These are phyloP conservation scores for Drosophila virilis DNA, from an alignment of 1,140 invertebrate species.

Conservation along the genomic window DNA sequence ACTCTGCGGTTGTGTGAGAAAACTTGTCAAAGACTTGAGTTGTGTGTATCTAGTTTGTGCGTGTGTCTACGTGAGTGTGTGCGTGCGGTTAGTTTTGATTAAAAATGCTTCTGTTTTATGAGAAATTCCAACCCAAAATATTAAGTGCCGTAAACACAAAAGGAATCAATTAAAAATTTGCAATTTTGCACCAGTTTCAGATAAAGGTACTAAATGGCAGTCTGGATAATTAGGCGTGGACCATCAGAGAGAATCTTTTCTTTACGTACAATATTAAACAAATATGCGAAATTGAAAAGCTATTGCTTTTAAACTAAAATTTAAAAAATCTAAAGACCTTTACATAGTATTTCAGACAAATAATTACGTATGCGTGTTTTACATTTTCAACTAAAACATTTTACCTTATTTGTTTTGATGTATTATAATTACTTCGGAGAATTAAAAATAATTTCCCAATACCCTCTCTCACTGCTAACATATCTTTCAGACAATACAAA, in stretches of 20 bases:
- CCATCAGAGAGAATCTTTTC: neutral
- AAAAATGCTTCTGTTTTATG: conserved; percentile 69
- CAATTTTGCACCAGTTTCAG: neutral
- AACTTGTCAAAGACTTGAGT: conserved; percentile 40
- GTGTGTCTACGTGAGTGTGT: conserved; percentile 1
- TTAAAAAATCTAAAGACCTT: too few relatives aligned
- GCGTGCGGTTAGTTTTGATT: conserved; percentile 66
- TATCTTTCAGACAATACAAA: too few relatives aligned
- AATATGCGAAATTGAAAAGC: too few relatives aligned
- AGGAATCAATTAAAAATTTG: neutral
- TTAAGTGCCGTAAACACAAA: conserved; percentile 18
- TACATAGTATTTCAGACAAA: too few relatives aligned
- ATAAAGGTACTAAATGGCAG: neutral
- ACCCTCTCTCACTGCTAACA: too few relatives aligned
- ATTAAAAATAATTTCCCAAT: too few relatives aligned
- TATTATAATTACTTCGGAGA: too few relatives aligned
- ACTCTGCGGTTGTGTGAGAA: conserved; percentile 39
- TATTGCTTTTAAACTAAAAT: too few relatives aligned
- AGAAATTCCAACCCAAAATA: conserved; percentile 61
- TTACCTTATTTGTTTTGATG: too few relatives aligned
- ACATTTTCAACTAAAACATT: neutral
- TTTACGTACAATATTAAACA: neutral
- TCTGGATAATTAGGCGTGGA: neutral
- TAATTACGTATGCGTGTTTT: too few relatives aligned
- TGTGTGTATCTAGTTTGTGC: conserved; percentile 8